Evolutionary conservation across 2,113 vertebrate species (phyloP).

Genomic region (Carlito syrichta): DNA sequence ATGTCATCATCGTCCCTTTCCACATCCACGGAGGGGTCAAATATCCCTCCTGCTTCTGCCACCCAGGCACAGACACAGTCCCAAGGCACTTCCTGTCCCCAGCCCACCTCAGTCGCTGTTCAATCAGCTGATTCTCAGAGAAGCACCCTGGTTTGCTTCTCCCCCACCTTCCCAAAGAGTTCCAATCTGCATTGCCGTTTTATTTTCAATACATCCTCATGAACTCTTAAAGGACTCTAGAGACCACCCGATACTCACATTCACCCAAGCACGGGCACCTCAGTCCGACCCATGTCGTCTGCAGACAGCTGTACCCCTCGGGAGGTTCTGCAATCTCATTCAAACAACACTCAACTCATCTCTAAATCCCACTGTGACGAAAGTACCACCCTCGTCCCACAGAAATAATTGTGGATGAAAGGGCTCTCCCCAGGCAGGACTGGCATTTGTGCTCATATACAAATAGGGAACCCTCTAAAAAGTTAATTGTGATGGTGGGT

Average conservation of each 20-base stretch:
- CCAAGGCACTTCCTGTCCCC: background rate
- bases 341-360: background rate
- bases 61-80: background rate
- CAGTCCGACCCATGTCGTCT: background rate
- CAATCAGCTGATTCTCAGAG: rapidly evolving
- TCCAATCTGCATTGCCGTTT: background rate
- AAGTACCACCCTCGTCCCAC: background rate
- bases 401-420: conserved; percentile 11
- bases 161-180: background rate
- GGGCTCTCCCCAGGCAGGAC: conserved; percentile 5
- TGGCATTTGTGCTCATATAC: background rate
- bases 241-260: background rate
- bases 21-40: too few species aligned
- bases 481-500: background rate
- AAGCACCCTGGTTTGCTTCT: background rate
- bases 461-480: conserved; percentile 9
- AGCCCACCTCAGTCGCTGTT: background rate
- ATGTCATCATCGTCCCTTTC: background rate
- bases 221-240: background rate
- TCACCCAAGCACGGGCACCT: background rate
- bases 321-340: background rate
- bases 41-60: background rate
- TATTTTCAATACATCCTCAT: background rate
- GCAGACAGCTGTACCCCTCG: background rate
- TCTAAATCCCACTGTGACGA: background rate